phyloP scores from a whole-genome alignment of 2,888 invertebrate genomes.

The Aporophyla lueneburgensis region DNA sequence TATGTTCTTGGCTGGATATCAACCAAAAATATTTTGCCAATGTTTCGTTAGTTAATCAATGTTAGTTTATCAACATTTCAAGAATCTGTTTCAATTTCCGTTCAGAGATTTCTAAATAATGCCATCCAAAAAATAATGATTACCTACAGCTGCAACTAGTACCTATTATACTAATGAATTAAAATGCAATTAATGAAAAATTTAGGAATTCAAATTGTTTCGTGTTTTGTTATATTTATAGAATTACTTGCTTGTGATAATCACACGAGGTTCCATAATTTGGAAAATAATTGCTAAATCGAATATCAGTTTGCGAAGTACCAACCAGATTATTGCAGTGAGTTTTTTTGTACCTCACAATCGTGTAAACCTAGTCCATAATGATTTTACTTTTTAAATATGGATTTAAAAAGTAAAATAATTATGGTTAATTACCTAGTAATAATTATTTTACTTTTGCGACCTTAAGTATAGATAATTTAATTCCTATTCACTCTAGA shows the following conservation, averaged over 20 bases:
- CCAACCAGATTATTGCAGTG: neutral
- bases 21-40: constrained; percentile 69
- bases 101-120: constrained; percentile 3
- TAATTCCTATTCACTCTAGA: neutral
- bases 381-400: too few species aligned
- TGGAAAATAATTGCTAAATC: neutral
- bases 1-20: constrained; percentile 70
- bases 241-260: neutral
- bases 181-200: neutral
- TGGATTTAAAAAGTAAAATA: neutral
- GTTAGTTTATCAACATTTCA: constrained; percentile 66
- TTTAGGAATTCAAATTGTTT: neutral
- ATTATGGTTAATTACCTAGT: too few species aligned
- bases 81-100: constrained; percentile 5
- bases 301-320: neutral
- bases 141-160: too few species aligned
- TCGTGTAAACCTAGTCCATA: too few species aligned
- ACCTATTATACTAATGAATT: neutral
- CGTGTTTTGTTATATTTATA: neutral
- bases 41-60: constrained; percentile 64
- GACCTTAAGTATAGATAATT: neutral
- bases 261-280: neutral
- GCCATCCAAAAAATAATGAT: neutral
- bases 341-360: neutral
- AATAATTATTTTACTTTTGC: too few species aligned